Percentiles rank a stretch among this genome's conserved stretches.
Conservation (phyloP, 2,797 vertebrate species). For the Paguma larvata region DNA sequence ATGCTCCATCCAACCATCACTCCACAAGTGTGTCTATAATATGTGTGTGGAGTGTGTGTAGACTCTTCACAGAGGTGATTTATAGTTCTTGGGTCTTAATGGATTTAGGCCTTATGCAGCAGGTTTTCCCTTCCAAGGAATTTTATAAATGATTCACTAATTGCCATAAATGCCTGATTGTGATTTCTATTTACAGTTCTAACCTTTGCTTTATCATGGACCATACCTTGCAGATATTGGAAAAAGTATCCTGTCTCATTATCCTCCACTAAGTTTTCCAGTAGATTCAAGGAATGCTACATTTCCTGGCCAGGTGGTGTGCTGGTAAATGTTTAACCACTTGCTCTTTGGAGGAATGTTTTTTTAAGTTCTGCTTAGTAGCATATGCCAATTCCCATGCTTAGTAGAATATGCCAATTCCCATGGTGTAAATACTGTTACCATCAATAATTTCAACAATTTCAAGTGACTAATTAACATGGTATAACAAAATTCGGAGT, state of each 20-base stretch:
- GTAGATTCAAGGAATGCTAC: neutral
- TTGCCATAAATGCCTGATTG: conserved; percentile 44
- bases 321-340: neutral
- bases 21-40: neutral
- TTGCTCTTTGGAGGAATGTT: neutral
- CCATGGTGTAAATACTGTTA: neutral
- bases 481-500: neutral
- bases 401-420: neutral
- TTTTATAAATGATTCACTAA: conserved; percentile 55
- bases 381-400: no score
- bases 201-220: neutral
- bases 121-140: conserved; percentile 53
- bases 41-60: no score
- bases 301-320: neutral
- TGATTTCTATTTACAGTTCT: conserved; percentile 38
- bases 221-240: neutral
- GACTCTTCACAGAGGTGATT: neutral
- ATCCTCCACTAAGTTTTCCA: conserved; percentile 16
- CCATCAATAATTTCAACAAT: neutral
- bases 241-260: neutral
- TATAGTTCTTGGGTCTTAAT: neutral
- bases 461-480: neutral
- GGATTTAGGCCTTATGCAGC: neutral
- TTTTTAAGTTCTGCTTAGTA: neutral
- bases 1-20: neutral